phyloP scores from a whole-genome alignment of 2,797 vertebrate species.

The Lepilemur septentrionalis region DNA sequence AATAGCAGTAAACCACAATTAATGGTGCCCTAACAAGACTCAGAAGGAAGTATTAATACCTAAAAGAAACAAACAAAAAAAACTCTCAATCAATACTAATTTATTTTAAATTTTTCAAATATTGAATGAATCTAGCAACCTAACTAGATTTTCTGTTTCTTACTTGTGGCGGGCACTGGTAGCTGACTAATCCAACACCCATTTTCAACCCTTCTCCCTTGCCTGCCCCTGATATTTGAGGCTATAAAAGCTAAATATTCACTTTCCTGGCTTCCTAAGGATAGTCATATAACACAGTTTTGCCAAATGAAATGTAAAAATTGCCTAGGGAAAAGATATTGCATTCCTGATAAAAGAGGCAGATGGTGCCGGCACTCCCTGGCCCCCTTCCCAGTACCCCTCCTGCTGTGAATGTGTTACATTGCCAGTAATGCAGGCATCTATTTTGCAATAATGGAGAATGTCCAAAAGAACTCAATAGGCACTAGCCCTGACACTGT shows the following conservation, averaged over 20 bases:
- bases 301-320: constrained; percentile 68
- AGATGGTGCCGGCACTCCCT: constrained; percentile 46
- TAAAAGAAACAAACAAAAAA: constrained; percentile 35
- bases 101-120: constrained; percentile 46
- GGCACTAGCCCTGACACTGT: background rate
- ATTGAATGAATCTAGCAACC: constrained; percentile 6
- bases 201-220: constrained; percentile 38
- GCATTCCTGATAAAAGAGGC: constrained; percentile 53
- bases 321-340: constrained; percentile 53
- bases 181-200: background rate
- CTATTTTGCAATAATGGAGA: constrained; percentile 23
- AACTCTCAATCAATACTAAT: background rate
- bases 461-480: constrained; percentile 38
- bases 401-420: background rate
- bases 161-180: background rate
- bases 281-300: constrained; percentile 22
- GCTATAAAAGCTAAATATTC: constrained; percentile 41
- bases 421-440: constrained; percentile 10
- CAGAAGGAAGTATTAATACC: background rate
- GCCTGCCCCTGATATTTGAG: constrained; percentile 23
- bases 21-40: background rate
- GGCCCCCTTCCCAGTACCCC: background rate
- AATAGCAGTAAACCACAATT: background rate
- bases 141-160: constrained; percentile 15
- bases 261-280: constrained; percentile 43